These are phyloP conservation scores for Prionchulus punctatus DNA, from an alignment of 2,888 invertebrate species.

Conservation along the genomic window DNA sequence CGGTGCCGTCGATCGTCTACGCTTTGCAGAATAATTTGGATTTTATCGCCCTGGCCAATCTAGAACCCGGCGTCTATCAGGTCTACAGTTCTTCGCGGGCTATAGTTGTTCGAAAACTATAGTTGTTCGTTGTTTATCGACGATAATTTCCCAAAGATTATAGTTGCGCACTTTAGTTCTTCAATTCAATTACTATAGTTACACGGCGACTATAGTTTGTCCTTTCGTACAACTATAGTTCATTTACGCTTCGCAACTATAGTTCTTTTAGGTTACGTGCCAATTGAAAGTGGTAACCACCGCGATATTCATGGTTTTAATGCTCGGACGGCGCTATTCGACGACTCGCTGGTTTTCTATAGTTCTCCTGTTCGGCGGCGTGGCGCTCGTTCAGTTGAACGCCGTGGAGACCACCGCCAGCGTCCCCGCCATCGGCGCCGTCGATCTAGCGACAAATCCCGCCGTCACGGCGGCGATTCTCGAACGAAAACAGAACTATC, in stretches of 20 bases:
- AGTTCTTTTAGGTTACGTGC: constrained; percentile 21
- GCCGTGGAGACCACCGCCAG: neutral
- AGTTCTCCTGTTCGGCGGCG: constrained; percentile 27
- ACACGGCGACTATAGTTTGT: no score
- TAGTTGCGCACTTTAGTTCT: no score
- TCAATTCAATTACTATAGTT: no score
- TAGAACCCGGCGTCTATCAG: constrained; percentile 31
- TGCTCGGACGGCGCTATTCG: constrained; percentile 29
- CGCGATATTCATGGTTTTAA: constrained; percentile 31
- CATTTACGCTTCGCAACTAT: neutral
- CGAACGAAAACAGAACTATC: constrained; percentile 20
- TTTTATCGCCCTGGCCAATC: constrained; percentile 29
- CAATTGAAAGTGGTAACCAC: constrained; percentile 33
- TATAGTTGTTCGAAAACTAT: no score
- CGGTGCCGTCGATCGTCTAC: constrained; percentile 29
- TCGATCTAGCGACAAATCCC: neutral
- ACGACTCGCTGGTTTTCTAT: constrained; percentile 27
- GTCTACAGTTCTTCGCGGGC: no score
- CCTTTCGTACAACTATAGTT: no score
- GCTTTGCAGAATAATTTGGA: constrained; percentile 32
- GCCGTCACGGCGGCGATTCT: neutral
- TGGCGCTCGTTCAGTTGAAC: constrained; percentile 28
- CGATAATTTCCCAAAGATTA: no score
- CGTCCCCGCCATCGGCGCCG: neutral
- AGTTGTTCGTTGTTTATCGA: no score